Base-by-base conservation (phyloP, 1,140 invertebrate genomes). In the Tribolium castaneum region DNA sequence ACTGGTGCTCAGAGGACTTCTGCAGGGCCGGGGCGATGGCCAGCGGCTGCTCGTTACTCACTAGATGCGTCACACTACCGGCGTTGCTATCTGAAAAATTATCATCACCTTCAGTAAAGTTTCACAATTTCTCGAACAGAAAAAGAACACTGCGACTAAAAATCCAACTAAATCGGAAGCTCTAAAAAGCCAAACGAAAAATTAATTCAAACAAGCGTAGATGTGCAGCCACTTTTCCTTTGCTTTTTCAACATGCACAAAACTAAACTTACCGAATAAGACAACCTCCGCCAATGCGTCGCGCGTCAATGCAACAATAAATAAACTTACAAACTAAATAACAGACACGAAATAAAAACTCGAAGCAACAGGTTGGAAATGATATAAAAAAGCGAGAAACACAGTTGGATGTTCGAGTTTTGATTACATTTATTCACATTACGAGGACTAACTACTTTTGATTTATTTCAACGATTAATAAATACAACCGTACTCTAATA, bases 11-110 rank as follows among this genome's bases (percentile, higher is more conserved):
- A 6, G 74, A 87, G 85, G 66, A 87, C 86, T 83, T 88, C 85
- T 78, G 87, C 86, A 80, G 51, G 6, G 82, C 80, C 16, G 89
- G 87, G 78, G 88, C 87, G 35, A 90, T 89, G 62, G 90, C 90
- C 78, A 92, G 70, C 13, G 91, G 91, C 73, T 90, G 87, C 87
- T 92, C 91, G 80, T 90, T 92, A 76, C 88, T 88, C 70, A 92
- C 90, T 76, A 92, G 86, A 80, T 92, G 90, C 73, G 90, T 90
- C 84, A 92, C 87, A 84, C 91, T 92, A 86, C 90, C 91, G 73
- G 90, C 89, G 81, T 91, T 91, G 85, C 90, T 91, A 85, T 89
- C 90, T 90, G 89, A 81, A 87, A 87, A 49, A 9, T 10, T 10
- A 45, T 9, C n/a, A 45, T 45, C 2, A 39, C 9, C 3, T 45